These are phyloP conservation scores for Leptopilina myrica DNA, from an alignment of 2,888 invertebrate genomes.

Conservation along the genomic window DNA sequence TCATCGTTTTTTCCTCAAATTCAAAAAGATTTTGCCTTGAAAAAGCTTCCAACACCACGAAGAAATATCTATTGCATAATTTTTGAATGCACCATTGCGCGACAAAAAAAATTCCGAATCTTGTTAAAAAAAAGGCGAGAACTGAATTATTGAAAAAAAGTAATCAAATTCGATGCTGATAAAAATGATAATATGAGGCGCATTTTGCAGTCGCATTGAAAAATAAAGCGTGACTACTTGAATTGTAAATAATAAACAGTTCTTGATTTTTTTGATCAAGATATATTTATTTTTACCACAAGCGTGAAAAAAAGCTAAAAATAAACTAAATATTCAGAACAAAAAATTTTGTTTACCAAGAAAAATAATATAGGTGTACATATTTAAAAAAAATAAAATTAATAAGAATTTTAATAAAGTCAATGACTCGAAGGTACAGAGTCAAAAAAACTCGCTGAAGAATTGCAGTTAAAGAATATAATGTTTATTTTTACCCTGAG, in stretches of 20 bases:
- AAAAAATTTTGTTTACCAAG: background rate
- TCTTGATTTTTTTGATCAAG: conserved; percentile 6
- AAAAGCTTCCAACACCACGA: no score
- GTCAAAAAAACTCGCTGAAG: background rate
- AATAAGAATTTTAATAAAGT: background rate
- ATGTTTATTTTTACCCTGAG: conserved; percentile 16
- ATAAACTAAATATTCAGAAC: background rate
- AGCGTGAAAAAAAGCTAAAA: background rate
- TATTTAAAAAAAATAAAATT: background rate
- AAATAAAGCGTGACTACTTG: background rate
- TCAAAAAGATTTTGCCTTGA: no score
- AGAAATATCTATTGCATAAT: background rate
- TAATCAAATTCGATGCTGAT: conserved; percentile 9
- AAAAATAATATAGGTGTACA: background rate
- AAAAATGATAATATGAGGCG: conserved; percentile 16
- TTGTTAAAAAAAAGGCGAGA: conserved; percentile 10
- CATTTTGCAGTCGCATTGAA: background rate
- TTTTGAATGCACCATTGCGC: conserved; percentile 39
- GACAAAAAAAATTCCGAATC: background rate
- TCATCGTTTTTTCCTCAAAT: no score
- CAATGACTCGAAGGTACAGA: conserved; percentile 5
- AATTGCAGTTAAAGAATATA: background rate
- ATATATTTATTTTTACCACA: background rate
- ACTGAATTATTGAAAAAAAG: background rate
- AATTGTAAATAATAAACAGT: conserved; percentile 5